Evolutionary conservation across 2,888 invertebrate species (phyloP), one percentile per base, ranked within the genome.

Genomic region (Matsumyia berberina): DNA sequence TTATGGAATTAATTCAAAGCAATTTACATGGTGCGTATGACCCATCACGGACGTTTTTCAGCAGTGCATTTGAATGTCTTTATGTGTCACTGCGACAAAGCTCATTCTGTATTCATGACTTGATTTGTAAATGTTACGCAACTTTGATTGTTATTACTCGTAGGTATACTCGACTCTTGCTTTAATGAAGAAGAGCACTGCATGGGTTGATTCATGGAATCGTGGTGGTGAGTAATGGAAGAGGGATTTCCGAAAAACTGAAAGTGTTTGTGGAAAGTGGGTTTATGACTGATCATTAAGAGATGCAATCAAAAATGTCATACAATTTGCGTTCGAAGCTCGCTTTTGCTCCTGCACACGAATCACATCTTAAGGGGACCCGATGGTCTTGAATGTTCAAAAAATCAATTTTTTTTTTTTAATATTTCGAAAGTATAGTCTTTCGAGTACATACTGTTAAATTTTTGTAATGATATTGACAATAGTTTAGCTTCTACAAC

Each of bases 1-100:
- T 64, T 37, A 66, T 66, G 35, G 39, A 57, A 62, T 55, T 37
- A 24, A 69, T 69, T 44, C 33, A 42, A 67, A 64, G 29, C 55
- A 11, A 37, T 51, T 66, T 66, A 39, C 53, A 53, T 39, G 66
- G 53, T 39, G 7, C 31, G 35, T 55, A 55, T 33, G 46, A 49
- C 19, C 46, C 37, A 35, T 58, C 33, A 49, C 37, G n/a, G 15
- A 57, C 55, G 37, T 11, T 51, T 4, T 60, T 35, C 12, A 24
- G 37, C 12, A 24, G 37, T 55, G n/a, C 46, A 46, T 37, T 66
- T 39, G 39, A 17, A 51, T 19, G 39, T 29, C 15, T 60, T 66
- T 42, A 24, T 55, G 42, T 72, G 72, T 42, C 49, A 60, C 12
- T 46, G 29, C 17, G 44, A 9, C 64, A 46, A 4, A 8, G 19